Percentiles rank a stretch among this genome's conserved stretches.
phyloP scores from a whole-genome alignment of 2,888 invertebrate species.

The Leucania comma region DNA sequence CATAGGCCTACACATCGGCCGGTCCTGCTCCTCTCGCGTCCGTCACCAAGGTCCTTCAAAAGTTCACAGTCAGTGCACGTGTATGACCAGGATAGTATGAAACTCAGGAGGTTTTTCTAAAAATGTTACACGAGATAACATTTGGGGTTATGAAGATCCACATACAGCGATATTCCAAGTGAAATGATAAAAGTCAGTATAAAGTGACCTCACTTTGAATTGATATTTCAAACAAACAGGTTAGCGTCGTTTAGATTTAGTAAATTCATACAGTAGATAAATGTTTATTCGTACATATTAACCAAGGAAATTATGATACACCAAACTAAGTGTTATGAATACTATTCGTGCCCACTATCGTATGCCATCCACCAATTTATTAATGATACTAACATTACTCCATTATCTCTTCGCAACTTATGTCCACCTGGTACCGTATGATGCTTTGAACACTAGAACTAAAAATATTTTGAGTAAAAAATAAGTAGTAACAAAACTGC shows the following conservation, averaged over 20 bases:
- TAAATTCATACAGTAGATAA: background rate
- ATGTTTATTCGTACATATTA: no score
- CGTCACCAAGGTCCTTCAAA: no score
- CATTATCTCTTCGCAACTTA: conserved; percentile 1
- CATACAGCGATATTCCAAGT: background rate
- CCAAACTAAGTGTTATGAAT: no score
- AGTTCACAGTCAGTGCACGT: background rate
- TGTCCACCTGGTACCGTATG: background rate
- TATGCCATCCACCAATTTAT: background rate
- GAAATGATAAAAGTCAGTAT: no score
- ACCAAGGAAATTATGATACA: background rate
- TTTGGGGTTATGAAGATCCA: background rate
- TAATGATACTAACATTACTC: conserved; percentile 1
- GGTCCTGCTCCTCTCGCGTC: background rate
- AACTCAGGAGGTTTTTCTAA: background rate
- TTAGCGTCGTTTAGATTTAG: background rate
- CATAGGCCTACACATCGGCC: no score
- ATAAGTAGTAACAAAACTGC: background rate
- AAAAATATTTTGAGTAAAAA: background rate
- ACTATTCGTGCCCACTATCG: background rate
- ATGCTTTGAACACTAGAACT: background rate
- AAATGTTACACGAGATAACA: background rate
- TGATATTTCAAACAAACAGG: no score
- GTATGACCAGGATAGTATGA: no score
- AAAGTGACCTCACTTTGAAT: no score